Evolutionary conservation across 1,140 invertebrate species (phyloP), one percentile per base, ranked within the genome.

Genomic region (Hypothenemus hampei): DNA sequence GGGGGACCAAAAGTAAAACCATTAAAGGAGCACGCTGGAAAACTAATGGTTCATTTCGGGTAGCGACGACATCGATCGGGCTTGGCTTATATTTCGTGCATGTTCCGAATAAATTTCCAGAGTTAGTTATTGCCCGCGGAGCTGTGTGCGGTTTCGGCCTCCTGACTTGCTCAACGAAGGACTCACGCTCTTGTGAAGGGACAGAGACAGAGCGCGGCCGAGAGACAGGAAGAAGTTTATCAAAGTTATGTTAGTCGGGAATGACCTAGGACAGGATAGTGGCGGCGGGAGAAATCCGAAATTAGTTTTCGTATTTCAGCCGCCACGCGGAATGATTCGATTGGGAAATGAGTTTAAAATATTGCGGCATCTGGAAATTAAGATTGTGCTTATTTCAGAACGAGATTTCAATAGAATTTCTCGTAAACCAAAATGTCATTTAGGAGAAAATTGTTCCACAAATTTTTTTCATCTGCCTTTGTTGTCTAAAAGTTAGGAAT

Each of bases 51-150:
- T 47, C 26, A 47, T 47, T 47, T 21, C 45, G 45, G 3, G 29
- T 11, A 47, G 29, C 26, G 20, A 31, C 29, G 45, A 47, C 45
- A 47, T 47, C 45, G 45, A 47, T 47, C 45, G 45, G 45, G 45
- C 45, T 47, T 47, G 45, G 45, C 45, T 47, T 47, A 47, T 47
- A 47, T 47, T 35, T 47, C 45, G 45, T 47, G 45, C 45, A 47
- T 47, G 45, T 47, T 20, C 45, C 45, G 45, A 47, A 47, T 47
- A 47, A 47, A 45, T 45, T 47, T 47, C 29, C n/a, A 31, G 45
- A n/a, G 26, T 33, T 47, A 47, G 45, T 47, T 47, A 47, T 47
- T 33, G 45, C 45, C 19, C 16, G 15, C 16, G 18, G 20, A 47
- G 45, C 35, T 47, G 16, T 47, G n/a, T n/a, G n/a, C n/a, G 7